These are phyloP conservation scores for Chrysolina americana DNA, from an alignment of 2,888 invertebrate genomes.

Conservation along the genomic window DNA sequence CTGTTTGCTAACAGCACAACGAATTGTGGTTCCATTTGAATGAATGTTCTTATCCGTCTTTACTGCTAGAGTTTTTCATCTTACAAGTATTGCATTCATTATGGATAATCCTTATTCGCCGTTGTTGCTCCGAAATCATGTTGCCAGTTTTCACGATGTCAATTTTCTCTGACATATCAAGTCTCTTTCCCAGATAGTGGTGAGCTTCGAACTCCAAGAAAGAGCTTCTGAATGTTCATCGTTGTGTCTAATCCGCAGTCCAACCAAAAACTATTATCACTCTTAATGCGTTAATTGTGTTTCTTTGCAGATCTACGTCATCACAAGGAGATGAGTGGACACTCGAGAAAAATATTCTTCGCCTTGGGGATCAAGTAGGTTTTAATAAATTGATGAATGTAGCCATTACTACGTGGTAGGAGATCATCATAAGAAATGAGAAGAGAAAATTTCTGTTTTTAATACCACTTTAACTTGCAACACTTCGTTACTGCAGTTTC, in stretches of 20 bases:
- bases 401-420: too few species aligned
- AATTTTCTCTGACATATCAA: too few species aligned
- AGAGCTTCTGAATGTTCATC: background rate
- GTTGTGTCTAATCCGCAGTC: background rate
- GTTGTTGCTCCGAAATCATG: background rate
- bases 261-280: background rate
- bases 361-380: too few species aligned
- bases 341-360: too few species aligned
- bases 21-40: constrained; percentile 3
- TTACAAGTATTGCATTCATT: background rate
- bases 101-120: background rate
- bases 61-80: background rate
- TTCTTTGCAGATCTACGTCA: too few species aligned
- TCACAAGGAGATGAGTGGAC: too few species aligned
- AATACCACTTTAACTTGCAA: too few species aligned
- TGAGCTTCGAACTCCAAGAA: background rate
- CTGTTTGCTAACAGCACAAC: background rate
- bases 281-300: too few species aligned
- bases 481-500: too few species aligned
- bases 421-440: too few species aligned
- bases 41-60: background rate
- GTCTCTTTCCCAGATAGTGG: background rate
- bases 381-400: too few species aligned
- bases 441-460: too few species aligned
- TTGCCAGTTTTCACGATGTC: background rate